Evolutionary conservation across 2,113 vertebrate species (phyloP).

Genomic region (Carassius carassius): DNA sequence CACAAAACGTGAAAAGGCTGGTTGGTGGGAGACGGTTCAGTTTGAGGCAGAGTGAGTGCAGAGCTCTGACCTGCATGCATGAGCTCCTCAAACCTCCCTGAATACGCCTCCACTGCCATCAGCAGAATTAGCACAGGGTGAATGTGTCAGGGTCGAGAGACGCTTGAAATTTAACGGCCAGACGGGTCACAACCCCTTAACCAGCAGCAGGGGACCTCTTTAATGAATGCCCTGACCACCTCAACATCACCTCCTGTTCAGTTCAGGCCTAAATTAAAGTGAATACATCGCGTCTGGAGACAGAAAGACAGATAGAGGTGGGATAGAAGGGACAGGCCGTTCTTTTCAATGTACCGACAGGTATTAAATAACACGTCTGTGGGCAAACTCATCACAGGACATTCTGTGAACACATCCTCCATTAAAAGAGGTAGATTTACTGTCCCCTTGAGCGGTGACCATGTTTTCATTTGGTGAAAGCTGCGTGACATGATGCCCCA

Average conservation of each 20-base stretch:
- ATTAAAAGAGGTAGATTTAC: constrained; percentile 43
- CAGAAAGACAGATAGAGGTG: constrained; percentile 1
- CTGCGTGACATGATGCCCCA: not conserved
- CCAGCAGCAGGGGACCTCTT: not conserved
- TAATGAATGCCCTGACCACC: not conserved
- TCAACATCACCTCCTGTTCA: not conserved
- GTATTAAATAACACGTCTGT: constrained; percentile 37
- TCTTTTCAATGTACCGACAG: not conserved
- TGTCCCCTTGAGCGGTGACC: not conserved
- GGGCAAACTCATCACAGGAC: constrained; percentile 14
- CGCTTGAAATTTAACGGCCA: constrained; percentile 17
- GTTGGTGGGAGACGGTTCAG: not conserved
- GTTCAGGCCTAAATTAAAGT: constrained; percentile 7
- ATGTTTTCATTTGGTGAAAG: constrained; percentile 40
- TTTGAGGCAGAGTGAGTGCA: not conserved
- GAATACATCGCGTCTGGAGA: not conserved
- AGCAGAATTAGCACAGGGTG: constrained; percentile 30
- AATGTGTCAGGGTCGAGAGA: constrained; percentile 45
- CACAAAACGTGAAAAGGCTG: not conserved
- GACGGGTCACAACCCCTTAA: constrained; percentile 19
- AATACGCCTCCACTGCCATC: not conserved
- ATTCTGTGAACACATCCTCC: constrained; percentile 27
- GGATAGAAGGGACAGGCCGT: not conserved
- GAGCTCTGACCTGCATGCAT: not conserved
- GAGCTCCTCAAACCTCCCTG: constrained; percentile 29